These are phyloP conservation scores for Akabosia matsudoensis DNA, from an alignment of 1,140 invertebrate genomes.

Conservation along the genomic window DNA sequence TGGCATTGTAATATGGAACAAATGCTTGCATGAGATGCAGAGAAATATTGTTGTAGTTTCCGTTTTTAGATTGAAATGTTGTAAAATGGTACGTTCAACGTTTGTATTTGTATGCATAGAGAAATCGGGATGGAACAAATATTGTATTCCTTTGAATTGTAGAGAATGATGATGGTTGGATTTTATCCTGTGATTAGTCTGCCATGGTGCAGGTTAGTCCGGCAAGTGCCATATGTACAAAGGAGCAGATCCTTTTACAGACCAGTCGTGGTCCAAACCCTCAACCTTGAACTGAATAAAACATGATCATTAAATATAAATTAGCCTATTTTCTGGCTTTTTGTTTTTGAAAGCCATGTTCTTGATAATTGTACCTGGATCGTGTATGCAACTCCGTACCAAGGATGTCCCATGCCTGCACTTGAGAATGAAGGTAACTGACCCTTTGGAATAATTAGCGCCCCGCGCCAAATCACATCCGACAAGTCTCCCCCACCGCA, in stretches of 20 bases:
- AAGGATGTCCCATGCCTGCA: background rate
- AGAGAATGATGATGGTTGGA: background rate
- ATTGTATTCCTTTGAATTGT: too few species aligned
- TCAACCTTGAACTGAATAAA: constrained; percentile 7
- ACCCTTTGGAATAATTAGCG: constrained; percentile 6
- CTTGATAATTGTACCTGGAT: background rate
- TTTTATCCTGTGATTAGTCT: background rate
- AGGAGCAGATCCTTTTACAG: constrained; percentile 4
- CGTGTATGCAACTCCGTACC: background rate
- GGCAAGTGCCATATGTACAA: constrained; percentile 1
- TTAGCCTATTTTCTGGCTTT: background rate
- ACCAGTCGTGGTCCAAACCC: constrained; percentile 5
- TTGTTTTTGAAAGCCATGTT: background rate
- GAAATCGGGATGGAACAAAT: background rate
- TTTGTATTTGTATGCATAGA: too few species aligned
- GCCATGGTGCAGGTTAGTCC: background rate
- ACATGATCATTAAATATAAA: background rate
- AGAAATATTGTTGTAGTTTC: too few species aligned
- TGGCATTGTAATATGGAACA: too few species aligned
- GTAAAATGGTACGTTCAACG: too few species aligned
- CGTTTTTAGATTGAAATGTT: too few species aligned
- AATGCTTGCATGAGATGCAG: too few species aligned
- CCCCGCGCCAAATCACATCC: background rate
- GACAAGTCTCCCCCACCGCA: background rate
- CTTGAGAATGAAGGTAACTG: background rate